A percentile compares a stretch with the other conserved stretches of the same genome.
Conservation (phyloP, 2,797 vertebrate genomes). For the Gallinago stenura region DNA sequence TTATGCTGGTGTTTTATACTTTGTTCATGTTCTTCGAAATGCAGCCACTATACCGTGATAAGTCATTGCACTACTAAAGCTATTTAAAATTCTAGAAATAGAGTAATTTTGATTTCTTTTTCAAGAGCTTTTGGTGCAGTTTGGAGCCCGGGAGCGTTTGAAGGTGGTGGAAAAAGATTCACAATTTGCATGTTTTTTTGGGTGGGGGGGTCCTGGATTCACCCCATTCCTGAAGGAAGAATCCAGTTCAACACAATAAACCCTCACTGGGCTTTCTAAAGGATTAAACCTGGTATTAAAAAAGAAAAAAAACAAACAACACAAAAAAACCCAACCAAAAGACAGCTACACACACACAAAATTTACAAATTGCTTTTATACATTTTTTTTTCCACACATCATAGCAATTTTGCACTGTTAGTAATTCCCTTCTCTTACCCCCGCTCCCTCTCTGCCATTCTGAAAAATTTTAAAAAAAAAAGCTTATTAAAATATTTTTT, state of each 20-base stretch:
- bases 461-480: constrained; percentile 35
- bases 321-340: not conserved
- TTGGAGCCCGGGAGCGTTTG: not conserved
- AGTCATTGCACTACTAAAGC: constrained; percentile 80
- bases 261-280: constrained; percentile 49
- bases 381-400: constrained; percentile 52
- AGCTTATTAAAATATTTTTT: constrained; percentile 85
- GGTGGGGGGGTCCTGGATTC: not conserved
- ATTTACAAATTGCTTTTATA: constrained; percentile 52
- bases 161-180: not conserved
- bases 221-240: constrained; percentile 12
- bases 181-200: not conserved
- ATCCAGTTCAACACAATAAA: constrained; percentile 19
- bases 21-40: constrained; percentile 63
- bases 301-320: not conserved
- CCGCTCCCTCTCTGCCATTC: constrained; percentile 72
- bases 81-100: constrained; percentile 62
- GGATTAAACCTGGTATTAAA: constrained; percentile 49
- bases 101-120: constrained; percentile 64
- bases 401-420: constrained; percentile 82
- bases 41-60: constrained; percentile 74
- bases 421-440: constrained; percentile 53
- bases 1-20: constrained; percentile 73
- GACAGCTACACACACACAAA: not conserved
- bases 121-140: not conserved